Conservation (phyloP, 2,797 vertebrate species). For the Sebastes glaucus region DNA sequence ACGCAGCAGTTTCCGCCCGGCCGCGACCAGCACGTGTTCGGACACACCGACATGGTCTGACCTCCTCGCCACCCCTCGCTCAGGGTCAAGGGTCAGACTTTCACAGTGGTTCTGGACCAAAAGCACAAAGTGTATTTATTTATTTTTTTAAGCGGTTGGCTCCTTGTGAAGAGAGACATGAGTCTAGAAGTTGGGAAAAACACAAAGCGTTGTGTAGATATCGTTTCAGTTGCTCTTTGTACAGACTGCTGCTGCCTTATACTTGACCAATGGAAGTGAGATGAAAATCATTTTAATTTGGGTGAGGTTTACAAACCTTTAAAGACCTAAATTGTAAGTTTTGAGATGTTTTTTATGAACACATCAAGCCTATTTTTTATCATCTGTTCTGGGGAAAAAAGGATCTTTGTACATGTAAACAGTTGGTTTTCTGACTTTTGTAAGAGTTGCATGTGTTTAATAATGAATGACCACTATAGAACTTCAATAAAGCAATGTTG, state of each 20-base stretch:
- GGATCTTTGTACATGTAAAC: slow-evolving; percentile 60
- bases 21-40: slow-evolving; percentile 80
- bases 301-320: slow-evolving; percentile 11
- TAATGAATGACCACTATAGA: slow-evolving; percentile 66
- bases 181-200: slow-evolving; percentile 14
- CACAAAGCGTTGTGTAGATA: slow-evolving; percentile 38
- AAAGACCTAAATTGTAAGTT: slow-evolving; percentile 52
- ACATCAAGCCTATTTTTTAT: slow-evolving; percentile 64
- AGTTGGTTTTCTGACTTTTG: slow-evolving; percentile 74
- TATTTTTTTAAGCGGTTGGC: slow-evolving; percentile 55
- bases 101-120: slow-evolving; percentile 65
- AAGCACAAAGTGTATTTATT: slow-evolving; percentile 72
- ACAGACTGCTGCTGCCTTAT: slow-evolving; percentile 76
- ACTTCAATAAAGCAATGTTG: slow-evolving; percentile 62
- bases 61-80: not conserved
- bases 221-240: slow-evolving; percentile 47
- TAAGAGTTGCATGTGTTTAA: slow-evolving; percentile 73
- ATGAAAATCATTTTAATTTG: slow-evolving; percentile 29
- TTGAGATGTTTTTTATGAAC: slow-evolving; percentile 65
- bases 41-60: slow-evolving; percentile 85
- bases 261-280: slow-evolving; percentile 54
- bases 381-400: slow-evolving; percentile 33
- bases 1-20: slow-evolving; percentile 87
- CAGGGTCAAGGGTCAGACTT: slow-evolving; percentile 47
- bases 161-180: slow-evolving; percentile 24